Evolutionary conservation across 1,140 invertebrate species (phyloP).

Genomic region (Pararge aegeria): DNA sequence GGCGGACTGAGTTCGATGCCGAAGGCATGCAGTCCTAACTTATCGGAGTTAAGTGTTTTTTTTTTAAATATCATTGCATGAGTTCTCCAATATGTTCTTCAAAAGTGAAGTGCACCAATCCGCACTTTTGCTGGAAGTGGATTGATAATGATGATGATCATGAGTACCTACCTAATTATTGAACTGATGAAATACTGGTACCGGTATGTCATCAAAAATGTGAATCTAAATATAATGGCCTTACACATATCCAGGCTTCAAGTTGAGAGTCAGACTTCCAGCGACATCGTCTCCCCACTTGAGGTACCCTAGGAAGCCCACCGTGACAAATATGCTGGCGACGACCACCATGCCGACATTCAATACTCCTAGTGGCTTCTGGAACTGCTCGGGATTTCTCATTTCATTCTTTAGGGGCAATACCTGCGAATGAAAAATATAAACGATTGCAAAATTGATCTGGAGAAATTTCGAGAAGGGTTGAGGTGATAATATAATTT

Average conservation of each 20-base stretch:
- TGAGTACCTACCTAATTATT: no score
- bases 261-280: slow-evolving; percentile 88
- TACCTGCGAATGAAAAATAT: slow-evolving; percentile 80
- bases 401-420: slow-evolving; percentile 95
- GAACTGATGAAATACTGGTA: no score
- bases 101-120: no score
- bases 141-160: no score
- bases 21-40: no score
- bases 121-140: no score
- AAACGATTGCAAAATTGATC: background rate
- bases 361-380: slow-evolving; percentile 87
- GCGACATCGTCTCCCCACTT: slow-evolving; percentile 86
- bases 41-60: no score
- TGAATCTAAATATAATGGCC: no score
- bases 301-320: slow-evolving; percentile 92
- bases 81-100: no score
- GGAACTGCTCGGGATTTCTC: slow-evolving; percentile 89
- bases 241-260: slow-evolving; percentile 82
- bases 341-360: slow-evolving; percentile 92
- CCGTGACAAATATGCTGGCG: slow-evolving; percentile 85
- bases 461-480: background rate
- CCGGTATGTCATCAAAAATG: no score
- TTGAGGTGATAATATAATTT: background rate
- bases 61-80: no score
- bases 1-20: no score